These are phyloP conservation scores for Chaitophorus viminalis DNA, from an alignment of 2,888 invertebrate genomes.

Conservation along the genomic window DNA sequence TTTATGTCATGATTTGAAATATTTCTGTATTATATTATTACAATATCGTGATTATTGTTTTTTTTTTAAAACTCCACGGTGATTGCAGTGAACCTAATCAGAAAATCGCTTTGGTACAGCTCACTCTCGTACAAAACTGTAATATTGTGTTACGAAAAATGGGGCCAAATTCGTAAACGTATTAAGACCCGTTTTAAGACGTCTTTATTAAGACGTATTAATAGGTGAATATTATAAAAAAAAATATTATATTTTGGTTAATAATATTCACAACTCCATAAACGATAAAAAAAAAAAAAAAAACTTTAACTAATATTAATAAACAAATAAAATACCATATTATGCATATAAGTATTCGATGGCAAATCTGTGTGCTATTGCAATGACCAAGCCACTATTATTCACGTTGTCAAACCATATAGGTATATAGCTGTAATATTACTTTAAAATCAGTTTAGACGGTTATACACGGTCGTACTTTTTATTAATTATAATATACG, in stretches of 20 bases:
- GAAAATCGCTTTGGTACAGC: not conserved
- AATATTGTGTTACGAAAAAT: not conserved
- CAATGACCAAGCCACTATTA: not conserved
- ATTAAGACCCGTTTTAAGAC: not conserved
- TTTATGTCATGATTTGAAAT: no score
- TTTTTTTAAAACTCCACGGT: no score
- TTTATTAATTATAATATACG: not conserved
- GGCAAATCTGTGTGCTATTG: not conserved
- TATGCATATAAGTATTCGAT: not conserved
- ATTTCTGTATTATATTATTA: no score
- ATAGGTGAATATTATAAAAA: not conserved
- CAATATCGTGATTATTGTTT: no score
- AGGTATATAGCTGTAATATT: no score
- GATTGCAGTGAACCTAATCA: no score
- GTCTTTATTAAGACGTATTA: no score
- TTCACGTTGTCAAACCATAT: not conserved
- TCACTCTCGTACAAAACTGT: no score
- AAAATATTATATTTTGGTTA: not conserved
- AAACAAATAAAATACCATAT: not conserved
- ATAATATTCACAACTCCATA: not conserved
- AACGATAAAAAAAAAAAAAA: no score
- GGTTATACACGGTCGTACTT: constrained; percentile 36
- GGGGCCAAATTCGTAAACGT: constrained; percentile 14
- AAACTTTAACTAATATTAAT: not conserved
- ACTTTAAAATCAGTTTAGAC: constrained; percentile 29